Conservation (phyloP, 1,140 invertebrate genomes). For the Episyrphus balteatus region DNA sequence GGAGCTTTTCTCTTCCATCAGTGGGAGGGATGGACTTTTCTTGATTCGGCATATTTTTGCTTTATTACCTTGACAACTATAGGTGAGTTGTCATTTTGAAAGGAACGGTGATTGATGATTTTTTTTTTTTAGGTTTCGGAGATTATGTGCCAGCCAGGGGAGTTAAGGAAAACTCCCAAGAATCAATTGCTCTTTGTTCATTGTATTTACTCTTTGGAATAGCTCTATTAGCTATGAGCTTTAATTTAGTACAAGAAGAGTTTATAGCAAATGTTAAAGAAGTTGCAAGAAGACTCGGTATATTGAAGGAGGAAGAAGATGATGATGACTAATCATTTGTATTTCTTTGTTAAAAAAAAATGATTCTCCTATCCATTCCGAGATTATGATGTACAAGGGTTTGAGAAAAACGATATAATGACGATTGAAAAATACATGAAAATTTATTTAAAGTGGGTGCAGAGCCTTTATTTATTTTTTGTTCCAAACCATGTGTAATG, state of each 20-base stretch:
- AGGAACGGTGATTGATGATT: not conserved
- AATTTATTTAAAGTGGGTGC: no score
- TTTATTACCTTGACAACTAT: slow-evolving; percentile 93
- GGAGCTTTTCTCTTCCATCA: slow-evolving; percentile 74
- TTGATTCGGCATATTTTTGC: slow-evolving; percentile 90
- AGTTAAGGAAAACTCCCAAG: slow-evolving; percentile 53
- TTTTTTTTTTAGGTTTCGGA: slow-evolving; percentile 56
- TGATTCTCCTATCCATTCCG: no score
- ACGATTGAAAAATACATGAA: no score
- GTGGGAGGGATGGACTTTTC: slow-evolving; percentile 81
- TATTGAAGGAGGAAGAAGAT: slow-evolving; percentile 63
- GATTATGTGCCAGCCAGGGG: slow-evolving; percentile 85
- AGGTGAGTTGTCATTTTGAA: slow-evolving; percentile 38
- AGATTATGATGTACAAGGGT: no score
- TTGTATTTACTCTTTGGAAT: slow-evolving; percentile 92
- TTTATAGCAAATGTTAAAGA: slow-evolving; percentile 77
- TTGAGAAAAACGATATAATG: no score
- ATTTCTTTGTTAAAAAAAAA: no score
- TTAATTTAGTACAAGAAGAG: slow-evolving; percentile 91
- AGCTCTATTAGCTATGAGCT: slow-evolving; percentile 94
- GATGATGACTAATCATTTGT: slow-evolving; percentile 22
- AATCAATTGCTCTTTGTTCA: slow-evolving; percentile 82
- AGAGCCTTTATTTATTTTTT: no score
- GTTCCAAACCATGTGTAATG: no score
- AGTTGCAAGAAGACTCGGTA: slow-evolving; percentile 69